Base-by-base conservation (phyloP, 2,113 vertebrate species). In the Corynorhinus townsendii region DNA sequence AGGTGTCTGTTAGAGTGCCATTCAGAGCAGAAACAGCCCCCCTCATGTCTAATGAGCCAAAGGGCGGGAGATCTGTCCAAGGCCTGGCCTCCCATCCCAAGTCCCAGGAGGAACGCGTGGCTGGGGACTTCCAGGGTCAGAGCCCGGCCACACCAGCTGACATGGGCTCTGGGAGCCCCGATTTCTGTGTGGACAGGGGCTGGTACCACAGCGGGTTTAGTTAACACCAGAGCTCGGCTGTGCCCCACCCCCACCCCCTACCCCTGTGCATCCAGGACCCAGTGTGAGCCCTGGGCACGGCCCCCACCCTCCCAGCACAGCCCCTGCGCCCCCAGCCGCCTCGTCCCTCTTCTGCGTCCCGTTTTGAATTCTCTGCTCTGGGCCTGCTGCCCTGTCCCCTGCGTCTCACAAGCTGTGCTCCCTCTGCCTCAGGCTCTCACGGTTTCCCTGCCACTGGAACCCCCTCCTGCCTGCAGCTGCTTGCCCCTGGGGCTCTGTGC, bases 11-110 rank as follows among this genome's bases (percentile, higher is more conserved):
- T 8, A 9, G 35, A 54, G 56, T 17, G 0, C 79, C 26, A 0
- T 80, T 85, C n/a, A 5, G 56, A 43, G 52, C 49, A 11, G 43
- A 33, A 17, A 14, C 3, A 7, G 1, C 38, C 26, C 26, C 47
- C 54, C 30, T 7, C 0, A 7, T 15, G 35, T 54, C 26, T 8
- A 3, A 2, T 0, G 33, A 47, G 5, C 14, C 0, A 28, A 26
- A 52, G 33, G 52, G 38, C 6, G 3, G 9, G 19, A 0, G 28
- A 16, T 66, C n/a, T 66, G 73, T 17, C 26, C 1, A 0, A 35
- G 9, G 59, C 35, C 3, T 47, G 0, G 1, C 56, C 11, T 64
- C 22, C 1, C 8, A 35, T 30, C 38, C 24, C 30, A 22, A 28
- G 15, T 66, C 38, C 71, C 7, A 0, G 72, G 30, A 26, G n/a